Conservation (phyloP, 2,888 invertebrate genomes). For the Cartodere bifasciata region DNA sequence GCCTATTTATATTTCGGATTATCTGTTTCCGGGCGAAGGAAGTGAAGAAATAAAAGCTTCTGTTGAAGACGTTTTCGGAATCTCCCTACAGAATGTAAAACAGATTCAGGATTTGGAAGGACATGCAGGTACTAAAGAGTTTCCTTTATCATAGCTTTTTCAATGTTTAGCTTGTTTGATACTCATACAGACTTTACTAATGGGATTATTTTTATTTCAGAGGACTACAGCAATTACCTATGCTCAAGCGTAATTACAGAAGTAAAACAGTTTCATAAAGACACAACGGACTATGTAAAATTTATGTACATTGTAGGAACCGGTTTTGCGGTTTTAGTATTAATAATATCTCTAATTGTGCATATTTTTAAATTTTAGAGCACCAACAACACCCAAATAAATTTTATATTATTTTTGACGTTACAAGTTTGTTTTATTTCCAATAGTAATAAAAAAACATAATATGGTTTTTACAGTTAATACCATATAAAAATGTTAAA, state of each 20-base stretch:
- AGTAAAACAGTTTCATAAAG: conserved; percentile 4
- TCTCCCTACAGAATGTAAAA: conserved; percentile 51
- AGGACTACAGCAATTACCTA: no score
- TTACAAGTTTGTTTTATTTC: conserved; percentile 2
- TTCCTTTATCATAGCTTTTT: background rate
- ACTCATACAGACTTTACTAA: background rate
- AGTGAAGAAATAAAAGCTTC: conserved; percentile 69
- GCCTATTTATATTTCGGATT: conserved; percentile 69
- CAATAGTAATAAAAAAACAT: no score
- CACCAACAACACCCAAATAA: conserved; percentile 3
- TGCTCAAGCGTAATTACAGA: no score
- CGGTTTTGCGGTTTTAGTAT: conserved; percentile 8
- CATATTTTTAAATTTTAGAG: no score
- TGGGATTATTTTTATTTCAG: no score
- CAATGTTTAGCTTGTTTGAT: background rate
- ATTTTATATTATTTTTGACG: conserved; percentile 1
- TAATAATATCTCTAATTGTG: conserved; percentile 7
- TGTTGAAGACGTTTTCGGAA: conserved; percentile 68
- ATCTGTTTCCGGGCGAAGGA: conserved; percentile 83
- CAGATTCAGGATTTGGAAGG: conserved; percentile 59
- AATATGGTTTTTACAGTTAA: no score
- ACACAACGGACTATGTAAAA: conserved; percentile 6
- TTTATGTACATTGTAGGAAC: conserved; percentile 8
- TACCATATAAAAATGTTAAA: no score
- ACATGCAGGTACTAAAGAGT: conserved; percentile 48